Evolutionary conservation across 2,888 invertebrate genomes (phyloP).

Genomic region (Drosophila maculinotata): DNA sequence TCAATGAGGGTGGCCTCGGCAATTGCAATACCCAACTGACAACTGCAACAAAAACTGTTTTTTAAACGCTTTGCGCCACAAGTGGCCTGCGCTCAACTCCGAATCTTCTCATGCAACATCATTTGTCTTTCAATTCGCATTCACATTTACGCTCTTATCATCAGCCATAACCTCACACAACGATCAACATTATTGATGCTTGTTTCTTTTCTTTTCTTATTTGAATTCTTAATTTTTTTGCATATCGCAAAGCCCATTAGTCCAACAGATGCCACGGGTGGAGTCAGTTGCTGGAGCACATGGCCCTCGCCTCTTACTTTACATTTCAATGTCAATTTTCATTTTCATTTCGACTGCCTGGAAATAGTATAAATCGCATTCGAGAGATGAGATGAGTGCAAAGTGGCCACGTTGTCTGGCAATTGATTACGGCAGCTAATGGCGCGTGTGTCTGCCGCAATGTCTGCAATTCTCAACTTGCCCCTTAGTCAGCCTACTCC

Average conservation of each 20-base stretch:
- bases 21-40: slow-evolving; percentile 7
- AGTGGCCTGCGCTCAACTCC: slow-evolving; percentile 55
- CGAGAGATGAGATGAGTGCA: slow-evolving; percentile 9
- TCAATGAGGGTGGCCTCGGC: slow-evolving; percentile 69
- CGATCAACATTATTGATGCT: slow-evolving; percentile 12
- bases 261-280: slow-evolving; percentile 40
- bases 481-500: background rate
- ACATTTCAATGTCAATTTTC: slow-evolving; percentile 75
- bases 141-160: slow-evolving; percentile 27
- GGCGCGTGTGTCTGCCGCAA: slow-evolving; percentile 56
- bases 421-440: slow-evolving; percentile 64
- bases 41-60: slow-evolving; percentile 64
- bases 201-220: background rate
- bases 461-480: slow-evolving; percentile 43
- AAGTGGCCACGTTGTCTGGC: slow-evolving; percentile 61
- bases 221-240: slow-evolving; percentile 37
- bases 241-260: slow-evolving; percentile 59
- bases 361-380: slow-evolving; percentile 40
- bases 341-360: slow-evolving; percentile 42
- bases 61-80: slow-evolving; percentile 72
- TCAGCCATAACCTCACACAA: slow-evolving; percentile 64
- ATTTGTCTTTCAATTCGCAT: slow-evolving; percentile 20
- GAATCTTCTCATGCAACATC: slow-evolving; percentile 10
- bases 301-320: slow-evolving; percentile 54
- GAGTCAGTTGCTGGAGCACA: slow-evolving; percentile 38